phyloP scores from a whole-genome alignment of 2,888 invertebrate genomes.

The Lissocephala sabroskyi region DNA sequence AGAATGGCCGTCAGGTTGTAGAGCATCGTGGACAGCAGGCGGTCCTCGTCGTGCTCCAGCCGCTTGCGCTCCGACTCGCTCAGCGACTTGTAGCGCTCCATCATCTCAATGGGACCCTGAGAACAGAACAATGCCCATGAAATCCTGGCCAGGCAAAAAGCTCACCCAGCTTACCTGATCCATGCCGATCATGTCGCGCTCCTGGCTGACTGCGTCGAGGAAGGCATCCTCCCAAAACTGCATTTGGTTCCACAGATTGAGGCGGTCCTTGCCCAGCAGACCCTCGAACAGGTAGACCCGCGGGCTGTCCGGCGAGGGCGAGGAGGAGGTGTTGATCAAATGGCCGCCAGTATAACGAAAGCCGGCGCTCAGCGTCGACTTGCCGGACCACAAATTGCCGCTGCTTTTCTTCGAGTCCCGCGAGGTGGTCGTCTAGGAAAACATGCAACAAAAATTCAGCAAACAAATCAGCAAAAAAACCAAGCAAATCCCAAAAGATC shows the following conservation, averaged over 20 bases:
- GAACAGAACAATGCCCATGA: neutral
- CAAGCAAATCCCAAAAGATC: no score
- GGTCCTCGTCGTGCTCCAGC: slow-evolving; percentile 97
- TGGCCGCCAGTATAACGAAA: slow-evolving; percentile 90
- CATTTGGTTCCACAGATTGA: slow-evolving; percentile 97
- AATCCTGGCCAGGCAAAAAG: no score
- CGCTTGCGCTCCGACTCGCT: slow-evolving; percentile 95
- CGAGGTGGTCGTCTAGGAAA: slow-evolving; percentile 69
- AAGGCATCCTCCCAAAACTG: slow-evolving; percentile 99
- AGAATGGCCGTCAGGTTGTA: slow-evolving; percentile 97
- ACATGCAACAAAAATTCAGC: neutral
- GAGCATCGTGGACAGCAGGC: slow-evolving; percentile 93
- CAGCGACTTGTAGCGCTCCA: slow-evolving; percentile 95
- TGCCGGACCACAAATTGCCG: slow-evolving; percentile 93
- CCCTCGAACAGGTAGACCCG: slow-evolving; percentile 95
- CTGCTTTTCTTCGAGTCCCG: slow-evolving; percentile 84
- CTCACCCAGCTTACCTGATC: slow-evolving; percentile 80
- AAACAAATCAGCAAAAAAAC: no score
- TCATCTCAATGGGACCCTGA: slow-evolving; percentile 96
- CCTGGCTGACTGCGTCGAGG: slow-evolving; percentile 96
- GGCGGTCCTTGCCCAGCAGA: slow-evolving; percentile 78
- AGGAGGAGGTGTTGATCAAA: slow-evolving; percentile 86
- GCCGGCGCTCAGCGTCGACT: slow-evolving; percentile 89
- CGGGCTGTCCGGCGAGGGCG: slow-evolving; percentile 88
- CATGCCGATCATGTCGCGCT: slow-evolving; percentile 99